Base-by-base conservation (phyloP, 2,888 invertebrate species). In the Ichneumoninae sp. region DNA sequence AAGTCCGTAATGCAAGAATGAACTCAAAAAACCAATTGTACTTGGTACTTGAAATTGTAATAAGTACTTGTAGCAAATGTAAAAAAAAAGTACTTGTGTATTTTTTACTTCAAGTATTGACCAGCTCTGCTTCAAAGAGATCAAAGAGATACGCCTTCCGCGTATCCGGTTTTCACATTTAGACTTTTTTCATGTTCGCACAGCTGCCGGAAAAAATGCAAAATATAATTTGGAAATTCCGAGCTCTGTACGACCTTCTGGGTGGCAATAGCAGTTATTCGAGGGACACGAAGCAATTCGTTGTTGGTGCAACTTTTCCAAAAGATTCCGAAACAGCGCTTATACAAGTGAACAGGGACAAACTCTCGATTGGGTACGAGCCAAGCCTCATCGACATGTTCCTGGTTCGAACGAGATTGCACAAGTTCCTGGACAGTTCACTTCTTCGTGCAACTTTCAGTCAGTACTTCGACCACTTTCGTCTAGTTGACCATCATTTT, bases 351-450 rank as follows among this genome's bases (percentile, higher is more conserved):
- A 92, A 93, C 82, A 86, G 81, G 10, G 89, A 91, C 30, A 89
- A 89, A 81, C 52, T 92, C 16, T 44, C 68, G 0, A 84, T 92
- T 5, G 87, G 89, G 83, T 91, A 91, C 44, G 89, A 92, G 86
- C 79, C 86, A 7, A 88, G 88, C 78, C 82, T 92, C 30, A 83
- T 93, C n/a, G 90, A 93, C 83, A 85, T 88, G n/a, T 87, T 93
- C 44, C 87, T 93, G 44, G 86, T 88, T 19, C 88, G 92, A 81
- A 93, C 92, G 40, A 89, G 93, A 85, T 86, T 92, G 44, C 93
- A 93, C 66, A 91, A 91, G 65, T 93, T 92, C 77, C 90, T 91
- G 85, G 93, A 93, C 54, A 88, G 89, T 87, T 78, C 88, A 40
- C 66, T 93, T 36, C 79, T 91, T 36, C 88, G 86, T 65, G 87